Evolutionary conservation across 2,888 invertebrate genomes (phyloP), one percentile per base, ranked within the genome.

Genomic region (Latrodectus elegans): DNA sequence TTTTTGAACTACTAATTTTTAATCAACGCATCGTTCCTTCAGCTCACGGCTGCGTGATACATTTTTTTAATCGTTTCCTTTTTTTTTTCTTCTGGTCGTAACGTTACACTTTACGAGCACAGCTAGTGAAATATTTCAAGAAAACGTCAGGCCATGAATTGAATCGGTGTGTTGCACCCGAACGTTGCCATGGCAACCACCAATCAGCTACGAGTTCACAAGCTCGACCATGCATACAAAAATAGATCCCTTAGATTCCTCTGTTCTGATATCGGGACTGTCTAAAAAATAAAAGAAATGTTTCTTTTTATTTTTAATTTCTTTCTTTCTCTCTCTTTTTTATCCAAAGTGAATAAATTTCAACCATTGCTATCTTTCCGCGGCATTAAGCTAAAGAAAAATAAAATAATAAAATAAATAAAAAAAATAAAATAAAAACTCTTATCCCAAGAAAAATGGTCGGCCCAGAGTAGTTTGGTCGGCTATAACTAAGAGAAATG

Each of bases 201-300:
- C 86, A 87, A 87, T 87, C 81, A 87, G 81, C 81, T 72, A 22
- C 64, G 67, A 60, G 72, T 55, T 82, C 77, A 73, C 76, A 77
- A 76, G 72, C 77, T 49, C 72, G 81, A 72, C 81, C 86, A 87
- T 87, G 86, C 86, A 87, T 87, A 73, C 81, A 72, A 87, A 87
- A 81, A 87, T 87, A 87, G 77, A 86, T 80, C 75, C 85, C 64
- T 75, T 80, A 67, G 75, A 87, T 87, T 87, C 81, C 81, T 86
- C 76, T 76, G 67, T 76, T 76, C 52, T 15, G 51, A 55, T 65
- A n/a, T 26, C 49, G 81, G 86, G 86, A 51, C 26, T 75, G 60
- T 82, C 55, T 22, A 70, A 17, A 67, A 78, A 78, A 51, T 51
- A 22, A 77, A 65, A 38, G 38, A 38, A 38, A 38, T 38, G 38